A percentile compares a stretch with the other conserved stretches of the same genome.
phyloP scores from a whole-genome alignment of 2,797 vertebrate genomes.

The Aphelocoma californica region DNA sequence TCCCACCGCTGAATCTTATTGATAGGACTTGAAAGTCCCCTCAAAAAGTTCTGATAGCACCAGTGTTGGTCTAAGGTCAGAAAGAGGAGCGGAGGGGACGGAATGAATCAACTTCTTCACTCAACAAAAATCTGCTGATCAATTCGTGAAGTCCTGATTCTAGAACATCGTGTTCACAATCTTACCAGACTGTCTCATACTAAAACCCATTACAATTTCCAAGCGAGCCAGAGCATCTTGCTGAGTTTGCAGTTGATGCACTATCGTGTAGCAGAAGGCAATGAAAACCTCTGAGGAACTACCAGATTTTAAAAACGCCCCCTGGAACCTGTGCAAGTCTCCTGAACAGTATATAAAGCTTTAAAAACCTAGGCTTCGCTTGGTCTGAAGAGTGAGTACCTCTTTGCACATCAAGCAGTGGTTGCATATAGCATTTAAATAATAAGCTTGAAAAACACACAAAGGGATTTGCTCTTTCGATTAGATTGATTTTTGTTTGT shows the following conservation, averaged over 20 bases:
- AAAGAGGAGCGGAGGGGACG: background rate
- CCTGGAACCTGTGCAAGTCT: constrained; percentile 24
- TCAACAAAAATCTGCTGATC: constrained; percentile 48
- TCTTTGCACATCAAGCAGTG: constrained; percentile 16
- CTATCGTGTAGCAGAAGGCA: constrained; percentile 19
- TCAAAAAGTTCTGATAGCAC: background rate
- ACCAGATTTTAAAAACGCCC: constrained; percentile 12
- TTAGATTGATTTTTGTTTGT: constrained; percentile 72
- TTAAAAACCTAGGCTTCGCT: background rate
- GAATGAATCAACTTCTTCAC: constrained; percentile 47
- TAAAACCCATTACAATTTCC: constrained; percentile 23
- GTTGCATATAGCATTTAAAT: constrained; percentile 60
- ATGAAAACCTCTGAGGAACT: background rate
- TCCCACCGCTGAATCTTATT: background rate
- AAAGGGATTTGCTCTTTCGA: constrained; percentile 66
- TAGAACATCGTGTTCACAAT: constrained; percentile 29
- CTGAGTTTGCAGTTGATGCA: constrained; percentile 28
- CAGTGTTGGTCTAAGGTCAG: constrained; percentile 1
- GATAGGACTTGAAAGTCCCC: background rate
- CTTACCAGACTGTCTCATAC: constrained; percentile 35
- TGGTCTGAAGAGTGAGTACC: background rate
- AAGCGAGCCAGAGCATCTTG: constrained; percentile 31
- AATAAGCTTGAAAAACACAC: constrained; percentile 66
- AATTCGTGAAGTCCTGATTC: constrained; percentile 23
- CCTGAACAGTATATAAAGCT: background rate